phyloP scores from a whole-genome alignment of 2,797 vertebrate genomes.

The Eulemur rubriventer region DNA sequence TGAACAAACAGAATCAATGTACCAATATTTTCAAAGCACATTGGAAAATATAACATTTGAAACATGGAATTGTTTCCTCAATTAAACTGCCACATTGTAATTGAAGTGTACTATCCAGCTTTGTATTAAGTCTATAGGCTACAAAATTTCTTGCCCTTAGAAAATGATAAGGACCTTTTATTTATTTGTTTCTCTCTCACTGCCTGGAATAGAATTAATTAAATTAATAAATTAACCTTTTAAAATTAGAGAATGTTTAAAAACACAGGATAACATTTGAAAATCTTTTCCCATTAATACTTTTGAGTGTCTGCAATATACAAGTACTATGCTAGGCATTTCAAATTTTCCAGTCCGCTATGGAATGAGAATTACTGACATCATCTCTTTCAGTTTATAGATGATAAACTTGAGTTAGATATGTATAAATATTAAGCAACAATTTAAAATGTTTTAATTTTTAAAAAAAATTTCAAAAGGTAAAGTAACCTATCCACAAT shows the following conservation, averaged over 20 bases:
- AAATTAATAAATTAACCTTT: neutral
- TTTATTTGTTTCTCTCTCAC: neutral
- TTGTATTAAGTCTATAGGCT: neutral
- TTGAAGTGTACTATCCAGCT: neutral
- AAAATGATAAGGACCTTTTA: neutral
- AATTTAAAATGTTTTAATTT: no score
- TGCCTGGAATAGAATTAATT: neutral
- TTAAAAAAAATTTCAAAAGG: neutral
- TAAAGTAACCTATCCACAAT: neutral
- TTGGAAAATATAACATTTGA: neutral
- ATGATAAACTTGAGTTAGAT: neutral
- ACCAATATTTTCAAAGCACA: neutral
- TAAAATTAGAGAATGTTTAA: neutral
- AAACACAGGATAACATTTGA: neutral
- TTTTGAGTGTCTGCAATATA: neutral
- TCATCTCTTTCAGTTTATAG: neutral
- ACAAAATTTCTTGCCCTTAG: neutral
- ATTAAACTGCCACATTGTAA: neutral
- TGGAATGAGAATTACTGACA: neutral
- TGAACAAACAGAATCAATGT: neutral
- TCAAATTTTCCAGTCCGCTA: neutral
- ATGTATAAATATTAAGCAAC: no score
- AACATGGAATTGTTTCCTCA: neutral
- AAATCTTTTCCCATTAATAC: neutral
- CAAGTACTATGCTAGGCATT: neutral